Conservation (phyloP, 2,797 vertebrate species). For the Argentina silus region DNA sequence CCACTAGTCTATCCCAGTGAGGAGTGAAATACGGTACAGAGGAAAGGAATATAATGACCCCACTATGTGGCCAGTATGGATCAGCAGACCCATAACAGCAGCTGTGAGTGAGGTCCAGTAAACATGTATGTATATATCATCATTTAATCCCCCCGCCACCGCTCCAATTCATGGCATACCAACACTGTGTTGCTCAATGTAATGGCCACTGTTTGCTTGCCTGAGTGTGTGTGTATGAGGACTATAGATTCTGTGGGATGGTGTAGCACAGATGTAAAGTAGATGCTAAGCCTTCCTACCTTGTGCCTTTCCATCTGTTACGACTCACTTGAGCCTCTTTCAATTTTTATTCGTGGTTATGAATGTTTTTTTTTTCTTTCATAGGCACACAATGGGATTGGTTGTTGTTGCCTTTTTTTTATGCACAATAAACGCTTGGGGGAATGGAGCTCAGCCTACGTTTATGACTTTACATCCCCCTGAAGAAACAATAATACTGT, state of each 20-base stretch:
- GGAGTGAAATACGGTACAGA: constrained; percentile 33
- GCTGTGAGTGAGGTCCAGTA: constrained; percentile 46
- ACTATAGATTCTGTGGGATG: neutral
- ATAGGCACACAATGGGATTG: no score
- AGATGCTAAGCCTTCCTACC: no score
- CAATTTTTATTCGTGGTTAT: no score
- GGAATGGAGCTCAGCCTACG: no score
- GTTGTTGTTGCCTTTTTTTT: no score
- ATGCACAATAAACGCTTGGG: no score
- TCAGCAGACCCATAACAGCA: constrained; percentile 37
- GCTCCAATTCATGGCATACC: constrained; percentile 21
- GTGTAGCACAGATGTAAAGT: neutral
- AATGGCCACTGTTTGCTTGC: constrained; percentile 15
- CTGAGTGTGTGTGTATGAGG: neutral
- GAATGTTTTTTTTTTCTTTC: no score
- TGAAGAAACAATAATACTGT: no score
- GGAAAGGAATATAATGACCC: constrained; percentile 48
- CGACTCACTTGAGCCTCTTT: no score
- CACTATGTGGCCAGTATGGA: constrained; percentile 35
- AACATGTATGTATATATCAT: constrained; percentile 57
- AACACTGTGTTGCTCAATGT: constrained; percentile 1
- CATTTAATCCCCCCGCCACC: constrained; percentile 34
- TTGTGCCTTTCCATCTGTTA: no score
- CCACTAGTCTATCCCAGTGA: constrained; percentile 21
- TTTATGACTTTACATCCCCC: no score